phyloP scores from a whole-genome alignment of 2,797 vertebrate species.

The Denticeps clupeoides region DNA sequence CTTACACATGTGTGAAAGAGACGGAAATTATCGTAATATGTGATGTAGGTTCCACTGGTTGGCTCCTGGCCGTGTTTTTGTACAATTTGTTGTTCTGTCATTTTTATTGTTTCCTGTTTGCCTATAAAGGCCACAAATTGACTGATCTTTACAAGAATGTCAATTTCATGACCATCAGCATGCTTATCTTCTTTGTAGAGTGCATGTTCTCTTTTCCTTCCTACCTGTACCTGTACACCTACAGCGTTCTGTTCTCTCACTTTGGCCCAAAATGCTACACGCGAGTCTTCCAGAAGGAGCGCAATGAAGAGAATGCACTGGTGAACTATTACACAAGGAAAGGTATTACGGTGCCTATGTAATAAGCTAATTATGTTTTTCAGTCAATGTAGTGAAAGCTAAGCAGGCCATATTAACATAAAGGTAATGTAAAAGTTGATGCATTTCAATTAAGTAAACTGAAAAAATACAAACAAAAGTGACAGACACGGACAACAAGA shows the following conservation, averaged over 20 bases:
- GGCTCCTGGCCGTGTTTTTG: constrained; percentile 27
- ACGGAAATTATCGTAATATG: constrained; percentile 24
- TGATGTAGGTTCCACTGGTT: neutral
- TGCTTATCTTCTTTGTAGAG: constrained; percentile 45
- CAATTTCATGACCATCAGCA: constrained; percentile 36
- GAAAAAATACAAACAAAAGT: too few species aligned
- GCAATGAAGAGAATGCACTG: constrained; percentile 3
- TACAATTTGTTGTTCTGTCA: constrained; percentile 39
- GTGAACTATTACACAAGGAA: constrained; percentile 5
- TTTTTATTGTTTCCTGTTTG: constrained; percentile 45
- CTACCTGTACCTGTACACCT: constrained; percentile 36
- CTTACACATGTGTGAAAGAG: accelerated
- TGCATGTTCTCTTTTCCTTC: constrained; percentile 49
- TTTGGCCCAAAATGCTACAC: constrained; percentile 49
- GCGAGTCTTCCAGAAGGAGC: constrained; percentile 25
- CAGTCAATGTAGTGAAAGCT: too few species aligned
- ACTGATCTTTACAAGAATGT: constrained; percentile 53
- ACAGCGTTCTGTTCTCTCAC: constrained; percentile 47
- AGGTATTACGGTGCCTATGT: neutral
- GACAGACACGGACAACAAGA: too few species aligned
- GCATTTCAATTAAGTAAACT: too few species aligned
- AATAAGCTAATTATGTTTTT: too few species aligned
- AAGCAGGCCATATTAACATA: too few species aligned
- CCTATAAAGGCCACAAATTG: constrained; percentile 38
- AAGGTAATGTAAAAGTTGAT: too few species aligned